Evolutionary conservation across 2,113 vertebrate species (phyloP).

Genomic region (Neodon shergylaensis): DNA sequence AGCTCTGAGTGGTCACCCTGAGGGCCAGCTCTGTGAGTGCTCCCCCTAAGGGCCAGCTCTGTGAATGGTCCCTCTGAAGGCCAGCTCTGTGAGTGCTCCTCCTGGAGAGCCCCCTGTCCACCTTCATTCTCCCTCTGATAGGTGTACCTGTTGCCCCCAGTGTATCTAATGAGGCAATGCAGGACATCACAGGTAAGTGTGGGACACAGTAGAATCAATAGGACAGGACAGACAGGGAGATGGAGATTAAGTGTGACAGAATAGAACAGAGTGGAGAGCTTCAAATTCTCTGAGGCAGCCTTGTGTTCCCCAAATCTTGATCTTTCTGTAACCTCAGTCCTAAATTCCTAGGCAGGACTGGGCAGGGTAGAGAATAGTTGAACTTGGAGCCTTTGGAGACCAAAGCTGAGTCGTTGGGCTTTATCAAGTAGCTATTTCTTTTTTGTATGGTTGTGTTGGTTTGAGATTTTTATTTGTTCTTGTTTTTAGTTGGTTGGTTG

Average conservation of each 20-base stretch:
- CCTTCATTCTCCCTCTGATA: background rate
- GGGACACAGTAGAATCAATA: background rate
- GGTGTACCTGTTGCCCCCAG: background rate
- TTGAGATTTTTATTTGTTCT: background rate
- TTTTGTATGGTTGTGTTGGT: background rate
- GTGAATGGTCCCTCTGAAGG: too few species aligned
- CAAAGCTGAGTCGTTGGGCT: too few species aligned
- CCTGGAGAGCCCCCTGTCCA: too few species aligned
- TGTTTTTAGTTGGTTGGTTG: background rate
- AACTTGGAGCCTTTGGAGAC: background rate
- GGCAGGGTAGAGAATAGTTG: accelerated
- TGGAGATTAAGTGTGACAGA: background rate
- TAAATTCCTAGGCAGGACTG: background rate
- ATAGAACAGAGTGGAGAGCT: too few species aligned
- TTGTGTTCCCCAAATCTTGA: background rate
- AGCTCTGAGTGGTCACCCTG: too few species aligned
- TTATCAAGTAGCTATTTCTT: background rate
- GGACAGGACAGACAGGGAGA: background rate
- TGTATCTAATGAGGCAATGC: background rate
- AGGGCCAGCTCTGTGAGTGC: too few species aligned
- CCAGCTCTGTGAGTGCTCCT: too few species aligned
- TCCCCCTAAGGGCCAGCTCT: too few species aligned
- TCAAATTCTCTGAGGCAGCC: background rate
- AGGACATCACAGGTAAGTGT: background rate
- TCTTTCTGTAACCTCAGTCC: background rate